Evolutionary conservation across 2,888 invertebrate genomes (phyloP).

Genomic region (Linyphia triangularis): DNA sequence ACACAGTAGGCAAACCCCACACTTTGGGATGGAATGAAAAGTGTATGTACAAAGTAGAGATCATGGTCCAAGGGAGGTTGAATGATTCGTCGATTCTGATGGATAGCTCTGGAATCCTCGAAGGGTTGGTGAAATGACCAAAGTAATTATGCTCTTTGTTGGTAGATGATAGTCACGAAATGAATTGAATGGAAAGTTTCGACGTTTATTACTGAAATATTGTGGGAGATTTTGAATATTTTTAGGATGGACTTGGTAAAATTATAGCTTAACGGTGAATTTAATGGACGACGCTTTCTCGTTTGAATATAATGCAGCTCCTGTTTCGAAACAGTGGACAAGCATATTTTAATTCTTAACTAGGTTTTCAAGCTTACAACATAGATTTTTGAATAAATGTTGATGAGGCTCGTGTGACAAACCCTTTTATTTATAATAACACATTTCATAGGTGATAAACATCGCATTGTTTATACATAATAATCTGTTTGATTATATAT

Average conservation of each 20-base stretch:
- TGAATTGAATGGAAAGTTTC: conserved; percentile 39
- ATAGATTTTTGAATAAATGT: too few relatives aligned
- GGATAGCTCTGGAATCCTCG: not conserved
- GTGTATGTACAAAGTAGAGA: conserved; percentile 1
- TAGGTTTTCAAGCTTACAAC: not conserved
- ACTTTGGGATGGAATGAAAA: conserved; percentile 25
- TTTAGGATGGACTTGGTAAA: not conserved
- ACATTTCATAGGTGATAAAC: too few relatives aligned
- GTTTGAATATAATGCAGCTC: not conserved
- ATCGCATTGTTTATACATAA: too few relatives aligned
- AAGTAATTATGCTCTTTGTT: conserved; percentile 29
- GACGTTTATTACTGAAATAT: conserved; percentile 2
- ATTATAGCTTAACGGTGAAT: conserved; percentile 4
- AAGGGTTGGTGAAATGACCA: not conserved
- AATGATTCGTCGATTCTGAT: conserved; percentile 37
- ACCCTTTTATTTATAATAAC: too few relatives aligned
- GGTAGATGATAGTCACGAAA: too few relatives aligned
- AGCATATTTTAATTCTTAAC: not conserved
- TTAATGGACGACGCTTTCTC: not conserved
- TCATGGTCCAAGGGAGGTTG: not conserved
- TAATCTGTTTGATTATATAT: too few relatives aligned
- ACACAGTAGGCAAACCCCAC: conserved; percentile 10
- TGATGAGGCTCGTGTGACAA: too few relatives aligned
- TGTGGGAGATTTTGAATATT: not conserved
- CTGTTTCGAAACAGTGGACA: not conserved